A percentile compares a stretch with the other conserved stretches of the same genome.
Evolutionary conservation across 1,140 invertebrate genomes (phyloP).

Genomic region (Drosophila cardini): DNA sequence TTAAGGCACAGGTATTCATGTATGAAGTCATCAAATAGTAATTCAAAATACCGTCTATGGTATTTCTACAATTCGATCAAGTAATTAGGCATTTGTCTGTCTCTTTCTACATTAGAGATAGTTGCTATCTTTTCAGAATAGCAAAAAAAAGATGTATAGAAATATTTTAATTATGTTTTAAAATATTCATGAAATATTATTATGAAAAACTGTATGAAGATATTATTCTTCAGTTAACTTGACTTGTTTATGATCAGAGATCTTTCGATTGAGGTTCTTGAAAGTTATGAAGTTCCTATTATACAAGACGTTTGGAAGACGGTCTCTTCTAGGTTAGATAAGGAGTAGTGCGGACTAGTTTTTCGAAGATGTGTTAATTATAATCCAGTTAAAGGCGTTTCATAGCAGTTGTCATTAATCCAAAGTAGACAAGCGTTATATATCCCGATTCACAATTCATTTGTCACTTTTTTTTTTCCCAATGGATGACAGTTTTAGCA

Average conservation of each 20-base stretch:
- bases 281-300: conserved; percentile 11
- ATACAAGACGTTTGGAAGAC: conserved; percentile 30
- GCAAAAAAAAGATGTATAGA: too few relatives aligned
- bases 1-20: conserved; percentile 56
- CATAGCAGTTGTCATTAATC: conserved; percentile 56
- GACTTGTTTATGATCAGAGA: conserved; percentile 7
- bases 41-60: conserved; percentile 60
- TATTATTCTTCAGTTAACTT: conserved; percentile 35
- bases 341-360: conserved; percentile 35
- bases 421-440: conserved; percentile 47
- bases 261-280: not conserved
- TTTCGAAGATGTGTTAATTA: conserved; percentile 36
- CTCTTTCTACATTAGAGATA: conserved; percentile 41
- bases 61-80: conserved; percentile 18
- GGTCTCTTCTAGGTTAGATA: conserved; percentile 36
- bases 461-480: conserved; percentile 39
- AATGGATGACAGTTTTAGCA: conserved; percentile 19
- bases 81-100: conserved; percentile 35
- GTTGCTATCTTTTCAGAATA: too few relatives aligned
- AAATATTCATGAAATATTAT: too few relatives aligned
- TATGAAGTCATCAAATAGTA: conserved; percentile 73
- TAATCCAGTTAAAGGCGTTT: conserved; percentile 68
- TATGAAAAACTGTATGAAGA: not conserved
- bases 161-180: too few relatives aligned
- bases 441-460: conserved; percentile 62